These are phyloP conservation scores for Pelobates fuscus DNA, from an alignment of 2,113 vertebrate species.

Conservation along the genomic window DNA sequence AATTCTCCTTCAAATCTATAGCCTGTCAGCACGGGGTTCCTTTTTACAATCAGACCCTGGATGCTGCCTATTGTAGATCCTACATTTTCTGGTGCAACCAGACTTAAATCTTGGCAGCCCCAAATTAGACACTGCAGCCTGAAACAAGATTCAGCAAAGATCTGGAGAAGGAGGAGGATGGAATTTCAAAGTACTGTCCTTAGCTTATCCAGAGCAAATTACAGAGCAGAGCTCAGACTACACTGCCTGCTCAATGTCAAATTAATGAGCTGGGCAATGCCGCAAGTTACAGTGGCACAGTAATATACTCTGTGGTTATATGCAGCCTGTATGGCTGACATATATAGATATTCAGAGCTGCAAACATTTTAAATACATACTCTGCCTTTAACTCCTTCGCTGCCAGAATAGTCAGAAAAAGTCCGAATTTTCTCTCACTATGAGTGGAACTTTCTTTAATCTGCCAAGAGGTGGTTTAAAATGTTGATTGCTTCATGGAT, in stretches of 20 bases:
- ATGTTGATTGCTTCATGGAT: no score
- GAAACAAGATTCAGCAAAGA: constrained; percentile 30
- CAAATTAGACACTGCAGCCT: constrained; percentile 36
- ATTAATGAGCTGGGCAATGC: constrained; percentile 37
- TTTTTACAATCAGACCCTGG: not conserved
- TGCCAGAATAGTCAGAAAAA: constrained; percentile 11
- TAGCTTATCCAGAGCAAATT: constrained; percentile 46
- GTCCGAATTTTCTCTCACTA: no score
- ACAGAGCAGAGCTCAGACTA: constrained; percentile 36
- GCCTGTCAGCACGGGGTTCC: no score
- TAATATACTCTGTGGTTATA: constrained; percentile 44
- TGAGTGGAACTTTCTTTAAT: no score
- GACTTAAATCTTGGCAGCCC: constrained; percentile 37
- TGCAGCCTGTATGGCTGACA: constrained; percentile 14
- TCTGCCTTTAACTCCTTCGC: not conserved
- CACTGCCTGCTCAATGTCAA: constrained; percentile 45
- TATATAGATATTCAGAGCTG: constrained; percentile 22
- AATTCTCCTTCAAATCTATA: no score
- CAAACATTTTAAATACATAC: not conserved
- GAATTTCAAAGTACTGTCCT: constrained; percentile 43
- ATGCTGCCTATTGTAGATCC: constrained; percentile 1
- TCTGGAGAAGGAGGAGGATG: constrained; percentile 15
- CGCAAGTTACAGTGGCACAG: constrained; percentile 42
- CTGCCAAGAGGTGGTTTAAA: no score
- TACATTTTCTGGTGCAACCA: constrained; percentile 34